phyloP scores from a whole-genome alignment of 2,797 vertebrate species.

The Erethizon dorsatum region DNA sequence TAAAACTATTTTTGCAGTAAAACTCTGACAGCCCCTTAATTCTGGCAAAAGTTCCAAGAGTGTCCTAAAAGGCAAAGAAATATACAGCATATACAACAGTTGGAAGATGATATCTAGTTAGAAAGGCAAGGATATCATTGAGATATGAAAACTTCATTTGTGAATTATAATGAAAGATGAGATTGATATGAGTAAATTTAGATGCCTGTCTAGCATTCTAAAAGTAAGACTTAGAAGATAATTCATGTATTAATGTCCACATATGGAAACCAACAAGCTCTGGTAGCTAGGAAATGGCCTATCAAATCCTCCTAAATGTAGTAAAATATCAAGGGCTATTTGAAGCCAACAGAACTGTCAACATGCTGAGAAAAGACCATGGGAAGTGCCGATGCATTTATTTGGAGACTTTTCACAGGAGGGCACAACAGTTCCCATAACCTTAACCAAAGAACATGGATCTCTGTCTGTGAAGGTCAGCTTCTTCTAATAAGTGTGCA shows the following conservation, averaged over 20 bases:
- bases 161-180: conserved; percentile 63
- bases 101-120: conserved; percentile 53
- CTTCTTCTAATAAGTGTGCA: not conserved
- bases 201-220: conserved; percentile 51
- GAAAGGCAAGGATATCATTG: conserved; percentile 44
- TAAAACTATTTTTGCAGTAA: conserved; percentile 45
- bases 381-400: conserved; percentile 31
- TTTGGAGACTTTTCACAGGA: conserved; percentile 31
- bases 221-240: conserved; percentile 53
- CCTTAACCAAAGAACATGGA: conserved; percentile 32
- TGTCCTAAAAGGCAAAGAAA: conserved; percentile 65
- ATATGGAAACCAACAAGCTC: conserved; percentile 41
- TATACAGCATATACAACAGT: conserved; percentile 37
- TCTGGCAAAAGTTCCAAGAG: conserved; percentile 24
- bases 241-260: conserved; percentile 29
- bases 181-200: conserved; percentile 58
- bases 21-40: conserved; percentile 33
- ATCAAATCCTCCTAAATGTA: conserved; percentile 49
- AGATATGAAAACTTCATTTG: conserved; percentile 38
- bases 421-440: conserved; percentile 17
- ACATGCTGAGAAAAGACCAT: conserved; percentile 38
- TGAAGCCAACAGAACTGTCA: conserved; percentile 67
- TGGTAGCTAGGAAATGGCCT: conserved; percentile 27
- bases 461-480: conserved; percentile 46
- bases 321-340: conserved; percentile 56